Base-by-base conservation (phyloP, 64 coral and sea anemone genomes). In the Dendronephthya gigantea region DNA sequence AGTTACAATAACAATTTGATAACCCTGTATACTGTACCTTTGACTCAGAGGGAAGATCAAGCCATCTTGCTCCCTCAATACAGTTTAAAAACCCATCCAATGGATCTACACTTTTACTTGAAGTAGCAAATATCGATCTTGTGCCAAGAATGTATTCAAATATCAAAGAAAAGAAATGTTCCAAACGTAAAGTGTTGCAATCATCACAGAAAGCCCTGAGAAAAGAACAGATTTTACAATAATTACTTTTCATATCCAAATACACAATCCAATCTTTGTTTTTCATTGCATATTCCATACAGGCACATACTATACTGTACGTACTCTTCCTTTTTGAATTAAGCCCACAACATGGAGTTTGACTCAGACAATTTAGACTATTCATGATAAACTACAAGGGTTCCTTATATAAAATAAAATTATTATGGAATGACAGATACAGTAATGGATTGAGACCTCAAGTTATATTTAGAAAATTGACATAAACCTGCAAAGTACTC, bases 161-260 rank as follows among this genome's bases (percentile, higher is more conserved):
- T 51, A 98, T 39, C n/a, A 98, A 65, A 6, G 92, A 52, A 49
- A 98, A 98, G 34, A 98, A 88, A 83, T 98, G 92, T 50, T 98
- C 90, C n/a, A 93, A 69, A 10, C 92, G 87, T 82, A 70, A 82
- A 47, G 87, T 93, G 88, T 98, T 98, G 37, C 90, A 79, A 23
- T 74, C 91, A 56, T 93, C 92, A 93, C 58, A 93, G 84, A 98
- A 98, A 56, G 95, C 95, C 38, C 95, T 98, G 83, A 30, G 88
- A 83, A 87, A 29, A 52, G 47, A 55, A 39, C 48, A 76, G 84
- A 39, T 6, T 58, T 19, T 58, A 58, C 23, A 4, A 2, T 2
- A 58, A 17, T 58, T n/a, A 19, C 23, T n/a, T 23, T 7, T 62
- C 25, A n/a, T 16, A 0, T 45, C 11, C 41, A 45, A 45, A 6